Evolutionary conservation across 2,113 vertebrate genomes (phyloP).

Genomic region (Prochilodus magdalenae): DNA sequence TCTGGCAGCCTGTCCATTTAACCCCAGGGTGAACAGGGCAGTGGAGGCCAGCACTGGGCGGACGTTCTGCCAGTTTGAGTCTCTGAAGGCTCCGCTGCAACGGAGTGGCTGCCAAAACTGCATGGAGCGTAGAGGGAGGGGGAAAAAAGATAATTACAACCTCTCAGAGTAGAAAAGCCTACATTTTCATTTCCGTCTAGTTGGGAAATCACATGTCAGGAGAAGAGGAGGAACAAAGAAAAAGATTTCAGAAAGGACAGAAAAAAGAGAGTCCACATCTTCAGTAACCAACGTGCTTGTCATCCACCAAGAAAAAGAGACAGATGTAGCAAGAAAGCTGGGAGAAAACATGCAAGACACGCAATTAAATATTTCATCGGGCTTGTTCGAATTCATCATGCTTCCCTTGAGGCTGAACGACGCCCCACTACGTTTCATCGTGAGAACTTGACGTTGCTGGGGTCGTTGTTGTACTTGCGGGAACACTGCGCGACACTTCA

Average conservation of each 20-base stretch:
- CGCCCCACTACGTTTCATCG: not conserved
- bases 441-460: not conserved
- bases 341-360: not conserved
- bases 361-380: not conserved
- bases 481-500: not conserved
- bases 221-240: conserved; percentile 2
- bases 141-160: conserved; percentile 51
- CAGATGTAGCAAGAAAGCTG: not conserved
- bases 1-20: conserved; percentile 29
- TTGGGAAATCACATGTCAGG: conserved; percentile 42
- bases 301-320: conserved; percentile 7
- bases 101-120: conserved; percentile 13
- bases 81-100: conserved; percentile 7
- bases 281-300: conserved; percentile 39
- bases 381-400: not conserved
- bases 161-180: conserved; percentile 56
- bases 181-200: conserved; percentile 47
- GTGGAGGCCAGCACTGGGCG: not conserved
- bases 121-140: conserved; percentile 14
- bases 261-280: not conserved
- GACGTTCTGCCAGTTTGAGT: conserved; percentile 19
- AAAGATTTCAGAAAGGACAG: not conserved
- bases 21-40: conserved; percentile 8
- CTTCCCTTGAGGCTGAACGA: not conserved
- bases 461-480: conserved; percentile 43